A percentile compares a stretch with the other conserved stretches of the same genome.
These are phyloP conservation scores for Neogale vison DNA, from an alignment of 2,113 vertebrate genomes.

Conservation along the genomic window DNA sequence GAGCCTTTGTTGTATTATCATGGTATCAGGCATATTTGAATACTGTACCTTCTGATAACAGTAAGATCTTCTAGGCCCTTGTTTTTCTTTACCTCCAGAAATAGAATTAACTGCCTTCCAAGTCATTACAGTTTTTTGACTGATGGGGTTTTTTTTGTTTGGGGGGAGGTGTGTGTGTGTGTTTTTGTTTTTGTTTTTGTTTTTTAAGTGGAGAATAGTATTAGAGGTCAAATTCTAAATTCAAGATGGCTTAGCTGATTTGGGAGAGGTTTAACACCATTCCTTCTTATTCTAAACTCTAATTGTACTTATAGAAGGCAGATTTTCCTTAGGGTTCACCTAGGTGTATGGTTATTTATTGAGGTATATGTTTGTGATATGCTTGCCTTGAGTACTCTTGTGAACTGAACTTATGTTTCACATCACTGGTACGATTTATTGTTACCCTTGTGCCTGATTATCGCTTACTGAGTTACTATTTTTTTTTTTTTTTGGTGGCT, in stretches of 20 bases:
- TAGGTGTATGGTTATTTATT: neutral
- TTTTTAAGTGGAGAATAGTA: neutral
- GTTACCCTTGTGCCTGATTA: neutral
- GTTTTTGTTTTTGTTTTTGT: neutral
- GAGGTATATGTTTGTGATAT: neutral
- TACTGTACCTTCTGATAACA: neutral
- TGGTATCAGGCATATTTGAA: neutral
- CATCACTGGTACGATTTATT: neutral
- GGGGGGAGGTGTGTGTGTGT: too few species aligned
- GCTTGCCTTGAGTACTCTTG: neutral
- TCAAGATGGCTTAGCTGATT: neutral
- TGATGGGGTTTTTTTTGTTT: neutral
- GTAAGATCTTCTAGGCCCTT: neutral
- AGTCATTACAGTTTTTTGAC: neutral
- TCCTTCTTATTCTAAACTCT: conserved; percentile 3
- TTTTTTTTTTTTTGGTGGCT: neutral
- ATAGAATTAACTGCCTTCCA: neutral
- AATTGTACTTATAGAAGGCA: neutral
- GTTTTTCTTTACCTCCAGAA: neutral
- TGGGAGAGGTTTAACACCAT: neutral
- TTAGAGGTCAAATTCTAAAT: neutral
- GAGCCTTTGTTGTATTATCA: neutral
- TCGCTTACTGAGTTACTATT: neutral
- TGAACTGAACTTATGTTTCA: conserved; percentile 25
- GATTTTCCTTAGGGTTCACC: neutral